Percentiles rank a stretch among this genome's conserved stretches.
phyloP scores from a whole-genome alignment of 1,140 invertebrate species.

The Sitodiplosis mosellana region DNA sequence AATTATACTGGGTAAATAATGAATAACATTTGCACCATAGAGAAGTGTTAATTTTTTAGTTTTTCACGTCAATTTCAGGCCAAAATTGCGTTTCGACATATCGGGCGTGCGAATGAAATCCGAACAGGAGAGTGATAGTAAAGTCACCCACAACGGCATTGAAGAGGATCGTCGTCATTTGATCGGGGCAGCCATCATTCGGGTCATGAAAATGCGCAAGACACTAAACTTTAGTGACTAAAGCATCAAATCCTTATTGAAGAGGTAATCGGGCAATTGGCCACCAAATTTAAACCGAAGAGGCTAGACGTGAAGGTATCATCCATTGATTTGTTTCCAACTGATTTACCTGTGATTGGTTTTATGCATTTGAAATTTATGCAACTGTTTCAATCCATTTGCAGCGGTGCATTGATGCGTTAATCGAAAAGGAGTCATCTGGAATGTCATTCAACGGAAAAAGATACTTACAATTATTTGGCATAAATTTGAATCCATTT shows the following conservation, averaged over 20 bases:
- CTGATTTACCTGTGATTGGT: not conserved
- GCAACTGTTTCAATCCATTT: slow-evolving; percentile 3
- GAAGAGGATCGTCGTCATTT: slow-evolving; percentile 95
- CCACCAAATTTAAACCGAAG: slow-evolving; percentile 89
- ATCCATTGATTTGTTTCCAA: not conserved
- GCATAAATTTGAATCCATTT: slow-evolving; percentile 59
- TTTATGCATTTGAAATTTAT: too few species aligned
- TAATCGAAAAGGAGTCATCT: slow-evolving; percentile 99
- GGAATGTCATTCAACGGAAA: slow-evolving; percentile 88
- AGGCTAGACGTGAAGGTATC: slow-evolving; percentile 88
- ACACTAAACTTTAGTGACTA: slow-evolving; percentile 61
- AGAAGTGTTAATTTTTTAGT: slow-evolving; percentile 21
- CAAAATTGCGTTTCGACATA: slow-evolving; percentile 95
- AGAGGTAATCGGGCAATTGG: slow-evolving; percentile 90
- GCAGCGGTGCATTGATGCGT: slow-evolving; percentile 99
- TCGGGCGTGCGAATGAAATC: slow-evolving; percentile 97
- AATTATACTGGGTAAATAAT: slow-evolving; percentile 1
- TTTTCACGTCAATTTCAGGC: too few species aligned
- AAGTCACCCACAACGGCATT: slow-evolving; percentile 94
- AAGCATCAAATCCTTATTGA: slow-evolving; percentile 92
- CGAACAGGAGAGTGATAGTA: slow-evolving; percentile 94
- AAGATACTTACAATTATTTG: slow-evolving; percentile 90
- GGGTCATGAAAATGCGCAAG: slow-evolving; percentile 99
- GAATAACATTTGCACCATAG: slow-evolving; percentile 5
- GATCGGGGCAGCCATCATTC: slow-evolving; percentile 93